Base-by-base conservation (phyloP, 35 echinoderm and acorn worm genomes). In the Eucidaris tribuloides region DNA sequence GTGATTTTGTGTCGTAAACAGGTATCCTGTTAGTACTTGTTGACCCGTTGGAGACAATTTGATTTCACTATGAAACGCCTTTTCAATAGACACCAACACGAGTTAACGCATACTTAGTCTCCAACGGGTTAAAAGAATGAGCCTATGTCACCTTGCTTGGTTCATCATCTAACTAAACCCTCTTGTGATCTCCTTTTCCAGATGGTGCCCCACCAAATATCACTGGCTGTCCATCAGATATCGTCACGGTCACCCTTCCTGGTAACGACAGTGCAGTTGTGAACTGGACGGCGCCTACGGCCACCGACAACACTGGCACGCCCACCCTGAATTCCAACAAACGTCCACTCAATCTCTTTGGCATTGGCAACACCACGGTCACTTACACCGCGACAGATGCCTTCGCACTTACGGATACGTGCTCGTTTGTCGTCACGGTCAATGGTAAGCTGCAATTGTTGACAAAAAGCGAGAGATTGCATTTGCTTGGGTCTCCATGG, bases 391-490 rank as follows among this genome's bases (percentile, higher is more conserved):
- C 80, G 0, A 65, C 55, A 3, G 91, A 93, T 64, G 29, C 17
- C 5, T 14, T 46, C 46, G 72, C 44, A 7, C 66, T 88, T 14
- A 42, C 43, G 15, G 91, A 65, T 23, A 15, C 27, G 2, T 84
- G 80, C 25, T 83, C 91, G 14, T 88, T 93, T 27, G 42, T 39
- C 3, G 48, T 93, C 20, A 71, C 48, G 22, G 83, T 92, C 14
- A 45, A 5, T 71, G 89, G 89, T 92, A 43, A 49, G 88, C 18
- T 9, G 7, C 40, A 27, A 24, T 18, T 15, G 28, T 25, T 70
- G 20, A 17, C 15, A 70, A 1, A 70, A n/a, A n/a, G n/a, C n/a
- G n/a, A n/a, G n/a, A n/a, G n/a, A n/a, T n/a, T n/a, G n/a, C n/a
- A n/a, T n/a, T n/a, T n/a, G n/a, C n/a, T n/a, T n/a, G n/a, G n/a